Conservation (phyloP, 2,888 invertebrate species). For the Rotaria sp. region DNA sequence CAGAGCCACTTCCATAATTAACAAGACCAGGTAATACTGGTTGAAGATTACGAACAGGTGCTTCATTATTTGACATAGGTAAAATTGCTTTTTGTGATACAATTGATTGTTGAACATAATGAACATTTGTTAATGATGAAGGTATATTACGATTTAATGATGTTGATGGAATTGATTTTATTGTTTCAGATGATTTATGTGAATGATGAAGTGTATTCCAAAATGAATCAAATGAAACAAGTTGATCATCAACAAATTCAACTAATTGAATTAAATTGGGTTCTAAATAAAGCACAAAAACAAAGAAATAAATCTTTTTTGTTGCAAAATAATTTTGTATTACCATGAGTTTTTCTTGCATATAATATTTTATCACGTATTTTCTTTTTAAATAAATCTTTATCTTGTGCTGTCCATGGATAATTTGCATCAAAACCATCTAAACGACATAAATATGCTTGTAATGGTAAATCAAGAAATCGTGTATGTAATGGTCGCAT, state of each 20-base stretch:
- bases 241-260: not conserved
- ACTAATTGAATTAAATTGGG: not conserved
- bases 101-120: not conserved
- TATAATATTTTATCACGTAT: conserved; percentile 25
- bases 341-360: conserved; percentile 8
- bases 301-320: not conserved
- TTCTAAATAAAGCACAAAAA: not conserved
- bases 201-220: conserved; percentile 26
- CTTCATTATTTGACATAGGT: not conserved
- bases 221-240: conserved; percentile 23
- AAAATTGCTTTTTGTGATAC: not conserved
- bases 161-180: not conserved
- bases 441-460: conserved; percentile 22
- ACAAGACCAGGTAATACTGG: not conserved
- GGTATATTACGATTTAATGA: not conserved
- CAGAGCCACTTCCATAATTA: not conserved
- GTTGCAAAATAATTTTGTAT: not conserved
- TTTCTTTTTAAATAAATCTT: conserved; percentile 27
- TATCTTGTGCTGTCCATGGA: not conserved
- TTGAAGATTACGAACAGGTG: not conserved
- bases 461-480: conserved; percentile 22
- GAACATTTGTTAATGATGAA: not conserved
- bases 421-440: not conserved
- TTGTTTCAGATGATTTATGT: not conserved
- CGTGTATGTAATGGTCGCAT: not conserved